A percentile compares a stretch with the other conserved stretches of the same genome.
phyloP scores from a whole-genome alignment of 2,797 vertebrate genomes.

The Myotis daubentonii region DNA sequence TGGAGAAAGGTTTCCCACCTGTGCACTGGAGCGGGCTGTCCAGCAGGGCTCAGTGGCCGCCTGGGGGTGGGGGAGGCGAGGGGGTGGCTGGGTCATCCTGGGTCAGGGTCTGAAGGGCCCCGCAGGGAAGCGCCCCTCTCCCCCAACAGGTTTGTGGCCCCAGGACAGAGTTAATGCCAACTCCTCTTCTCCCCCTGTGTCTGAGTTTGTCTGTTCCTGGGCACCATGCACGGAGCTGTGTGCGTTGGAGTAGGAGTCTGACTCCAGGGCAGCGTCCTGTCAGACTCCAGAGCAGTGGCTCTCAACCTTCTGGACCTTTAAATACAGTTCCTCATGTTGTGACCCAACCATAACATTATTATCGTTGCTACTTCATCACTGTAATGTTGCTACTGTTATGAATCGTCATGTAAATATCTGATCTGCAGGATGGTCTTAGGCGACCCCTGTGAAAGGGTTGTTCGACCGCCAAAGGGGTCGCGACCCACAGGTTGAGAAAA shows the following conservation, averaged over 20 bases:
- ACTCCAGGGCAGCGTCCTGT: not conserved
- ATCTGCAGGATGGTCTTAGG: too few species aligned
- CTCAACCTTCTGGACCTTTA: too few species aligned
- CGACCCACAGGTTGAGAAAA: too few species aligned
- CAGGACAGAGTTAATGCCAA: not conserved
- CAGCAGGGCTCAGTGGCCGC: not conserved
- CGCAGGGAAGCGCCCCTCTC: not conserved
- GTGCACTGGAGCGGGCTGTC: not conserved
- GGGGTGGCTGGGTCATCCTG: not conserved
- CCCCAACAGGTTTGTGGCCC: not conserved
- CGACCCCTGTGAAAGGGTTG: too few species aligned
- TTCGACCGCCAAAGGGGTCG: too few species aligned
- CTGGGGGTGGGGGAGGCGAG: rapidly evolving
- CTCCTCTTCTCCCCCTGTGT: not conserved
- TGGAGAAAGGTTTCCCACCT: not conserved
- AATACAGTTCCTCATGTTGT: too few species aligned
- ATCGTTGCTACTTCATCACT: too few species aligned
- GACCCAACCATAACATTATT: too few species aligned
- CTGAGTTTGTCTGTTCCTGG: not conserved
- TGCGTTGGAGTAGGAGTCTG: not conserved
- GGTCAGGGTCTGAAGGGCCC: not conserved
- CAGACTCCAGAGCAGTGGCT: not conserved
- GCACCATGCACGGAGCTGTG: rapidly evolving
- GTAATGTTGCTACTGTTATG: too few species aligned
- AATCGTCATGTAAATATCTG: too few species aligned